These are phyloP conservation scores for Gymnoscelis rufifasciata DNA, from an alignment of 2,888 invertebrate genomes.

Conservation along the genomic window DNA sequence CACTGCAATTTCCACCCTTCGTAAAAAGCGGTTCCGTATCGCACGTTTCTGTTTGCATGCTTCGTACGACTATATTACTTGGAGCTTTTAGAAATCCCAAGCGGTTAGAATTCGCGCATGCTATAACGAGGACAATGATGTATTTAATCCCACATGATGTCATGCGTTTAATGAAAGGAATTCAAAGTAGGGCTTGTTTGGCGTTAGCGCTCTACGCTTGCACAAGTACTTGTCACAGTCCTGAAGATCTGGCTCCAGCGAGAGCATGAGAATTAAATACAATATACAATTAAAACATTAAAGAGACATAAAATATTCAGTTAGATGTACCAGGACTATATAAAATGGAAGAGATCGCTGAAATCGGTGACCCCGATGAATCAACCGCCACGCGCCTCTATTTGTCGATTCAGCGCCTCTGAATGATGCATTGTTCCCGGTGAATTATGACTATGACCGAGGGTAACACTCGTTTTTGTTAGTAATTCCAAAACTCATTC, in stretches of 20 bases:
- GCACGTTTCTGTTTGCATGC: slow-evolving; percentile 12
- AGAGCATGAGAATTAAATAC: slow-evolving; percentile 46
- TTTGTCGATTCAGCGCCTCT: slow-evolving; percentile 42
- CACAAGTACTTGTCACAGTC: slow-evolving; percentile 26
- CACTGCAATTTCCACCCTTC: slow-evolving; percentile 21
- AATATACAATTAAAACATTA: slow-evolving; percentile 20
- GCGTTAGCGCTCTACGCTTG: slow-evolving; percentile 27
- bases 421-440: slow-evolving; percentile 50
- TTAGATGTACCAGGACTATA: not conserved
- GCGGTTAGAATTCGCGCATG: slow-evolving; percentile 12
- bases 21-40: slow-evolving; percentile 6
- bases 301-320: not conserved
- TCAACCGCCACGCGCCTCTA: slow-evolving; percentile 43
- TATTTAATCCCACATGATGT: slow-evolving; percentile 39
- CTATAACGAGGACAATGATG: slow-evolving; percentile 18
- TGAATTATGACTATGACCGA: slow-evolving; percentile 40
- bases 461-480: slow-evolving; percentile 36
- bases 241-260: slow-evolving; percentile 32
- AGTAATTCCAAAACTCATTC: slow-evolving; percentile 7
- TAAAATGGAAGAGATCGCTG: slow-evolving; percentile 17
- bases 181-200: slow-evolving; percentile 30
- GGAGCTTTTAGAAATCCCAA: not conserved
- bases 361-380: slow-evolving; percentile 34
- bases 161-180: slow-evolving; percentile 44
- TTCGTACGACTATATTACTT: slow-evolving; percentile 7